phyloP scores from a whole-genome alignment of 2,113 vertebrate species.

The Limnothrissa miodon region DNA sequence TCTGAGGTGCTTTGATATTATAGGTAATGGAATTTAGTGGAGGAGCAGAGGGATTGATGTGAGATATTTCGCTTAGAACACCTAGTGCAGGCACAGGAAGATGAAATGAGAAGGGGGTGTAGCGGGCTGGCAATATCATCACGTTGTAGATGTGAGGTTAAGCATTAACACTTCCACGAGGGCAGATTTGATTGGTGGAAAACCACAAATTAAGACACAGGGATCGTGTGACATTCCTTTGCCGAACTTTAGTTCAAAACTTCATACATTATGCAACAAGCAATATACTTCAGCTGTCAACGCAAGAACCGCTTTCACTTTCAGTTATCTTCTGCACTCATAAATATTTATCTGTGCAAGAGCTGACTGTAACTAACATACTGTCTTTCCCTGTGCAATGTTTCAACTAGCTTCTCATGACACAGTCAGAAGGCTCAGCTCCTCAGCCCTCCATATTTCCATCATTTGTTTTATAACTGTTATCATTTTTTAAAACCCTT shows the following conservation, averaged over 20 bases:
- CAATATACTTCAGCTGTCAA: slow-evolving; percentile 17
- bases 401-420: slow-evolving; percentile 5
- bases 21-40: neutral
- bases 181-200: neutral
- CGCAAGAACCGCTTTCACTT: neutral
- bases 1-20: neutral
- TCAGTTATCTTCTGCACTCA: slow-evolving; percentile 9
- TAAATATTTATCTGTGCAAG: slow-evolving; percentile 5
- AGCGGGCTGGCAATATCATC: neutral
- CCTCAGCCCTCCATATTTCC: slow-evolving; percentile 11
- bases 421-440: slow-evolving; percentile 16
- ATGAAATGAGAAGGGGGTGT: neutral
- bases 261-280: slow-evolving; percentile 10
- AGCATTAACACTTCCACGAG: neutral
- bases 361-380: slow-evolving; percentile 13
- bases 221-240: neutral
- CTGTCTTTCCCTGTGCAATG: neutral
- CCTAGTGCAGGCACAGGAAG: neutral
- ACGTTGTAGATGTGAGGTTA: neutral
- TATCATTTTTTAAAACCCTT: slow-evolving; percentile 37
- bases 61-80: neutral
- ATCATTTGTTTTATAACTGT: neutral
- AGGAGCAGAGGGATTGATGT: neutral
- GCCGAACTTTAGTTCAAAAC: slow-evolving; percentile 15
- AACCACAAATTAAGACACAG: slow-evolving; percentile 6